phyloP scores from a whole-genome alignment of 1,140 invertebrate species.

The Diuraphis noxia region DNA sequence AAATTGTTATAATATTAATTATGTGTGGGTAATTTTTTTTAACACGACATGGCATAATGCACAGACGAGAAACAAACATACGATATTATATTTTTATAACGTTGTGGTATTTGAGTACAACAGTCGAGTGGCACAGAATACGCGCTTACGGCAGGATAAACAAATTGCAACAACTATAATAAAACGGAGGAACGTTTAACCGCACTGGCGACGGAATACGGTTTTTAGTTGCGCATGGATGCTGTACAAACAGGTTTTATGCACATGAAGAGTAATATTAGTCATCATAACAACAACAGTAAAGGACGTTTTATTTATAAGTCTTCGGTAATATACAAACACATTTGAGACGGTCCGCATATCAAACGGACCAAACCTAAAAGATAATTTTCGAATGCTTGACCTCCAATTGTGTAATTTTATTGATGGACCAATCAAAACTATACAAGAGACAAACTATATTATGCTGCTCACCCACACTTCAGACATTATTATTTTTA shows the following conservation, averaged over 20 bases:
- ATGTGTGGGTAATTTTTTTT: not conserved
- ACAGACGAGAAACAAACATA: not conserved
- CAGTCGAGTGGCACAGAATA: not conserved
- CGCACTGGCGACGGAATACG: not conserved
- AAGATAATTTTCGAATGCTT: not conserved
- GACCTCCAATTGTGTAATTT: constrained; percentile 27
- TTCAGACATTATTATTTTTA: not conserved
- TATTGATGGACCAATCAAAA: not conserved
- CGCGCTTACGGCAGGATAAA: not conserved
- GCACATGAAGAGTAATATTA: constrained; percentile 49
- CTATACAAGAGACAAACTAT: not conserved
- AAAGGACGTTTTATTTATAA: constrained; percentile 53
- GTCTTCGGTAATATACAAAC: constrained; percentile 32
- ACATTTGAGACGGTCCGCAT: not conserved
- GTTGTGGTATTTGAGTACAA: not conserved
- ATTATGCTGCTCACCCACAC: not conserved
- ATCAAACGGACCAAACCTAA: constrained; percentile 13
- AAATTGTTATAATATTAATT: not conserved
- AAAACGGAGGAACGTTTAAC: constrained; percentile 33
- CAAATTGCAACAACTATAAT: not conserved
- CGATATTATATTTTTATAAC: not conserved
- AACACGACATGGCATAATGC: not conserved
- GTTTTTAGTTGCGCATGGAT: constrained; percentile 39
- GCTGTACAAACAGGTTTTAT: constrained; percentile 49
- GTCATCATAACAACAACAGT: constrained; percentile 28